Conservation (phyloP, 2,113 vertebrate genomes). For the Amphiprion percula region DNA sequence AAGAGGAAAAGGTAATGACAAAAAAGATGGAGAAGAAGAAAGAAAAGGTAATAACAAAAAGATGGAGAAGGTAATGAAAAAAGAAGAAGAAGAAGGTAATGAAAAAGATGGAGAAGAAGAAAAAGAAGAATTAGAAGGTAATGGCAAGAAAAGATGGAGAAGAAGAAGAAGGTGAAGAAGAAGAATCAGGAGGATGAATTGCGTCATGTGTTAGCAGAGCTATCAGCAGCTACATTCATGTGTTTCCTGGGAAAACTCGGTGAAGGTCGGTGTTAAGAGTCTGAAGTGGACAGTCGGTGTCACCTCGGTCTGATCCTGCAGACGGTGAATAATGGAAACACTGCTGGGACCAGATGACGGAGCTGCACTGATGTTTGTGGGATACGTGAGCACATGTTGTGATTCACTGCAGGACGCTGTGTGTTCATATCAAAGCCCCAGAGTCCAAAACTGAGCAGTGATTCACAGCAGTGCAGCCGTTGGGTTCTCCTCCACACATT, state of each 20-base stretch:
- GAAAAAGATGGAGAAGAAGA: neutral
- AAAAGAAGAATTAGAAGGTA: too few species aligned
- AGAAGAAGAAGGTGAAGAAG: too few species aligned
- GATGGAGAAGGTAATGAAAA: too few species aligned
- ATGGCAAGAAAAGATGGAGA: neutral
- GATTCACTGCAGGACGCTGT: slow-evolving; percentile 18
- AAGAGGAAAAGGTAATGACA: too few species aligned
- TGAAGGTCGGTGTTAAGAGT: neutral
- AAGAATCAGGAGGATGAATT: too few species aligned
- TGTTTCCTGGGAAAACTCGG: neutral
- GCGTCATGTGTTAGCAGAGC: too few species aligned
- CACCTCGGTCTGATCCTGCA: neutral
- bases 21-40: too few species aligned
- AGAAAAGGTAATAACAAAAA: too few species aligned
- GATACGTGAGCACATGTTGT: neutral
- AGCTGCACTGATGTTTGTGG: neutral
- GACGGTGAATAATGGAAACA: slow-evolving; percentile 8
- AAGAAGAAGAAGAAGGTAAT: neutral
- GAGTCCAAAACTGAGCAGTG: neutral
- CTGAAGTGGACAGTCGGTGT: too few species aligned
- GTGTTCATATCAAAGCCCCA: neutral
- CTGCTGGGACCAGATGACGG: neutral
- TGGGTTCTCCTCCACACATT: neutral
- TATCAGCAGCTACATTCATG: too few species aligned
- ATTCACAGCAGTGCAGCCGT: neutral